Percentiles rank a stretch among this genome's conserved stretches.
Conservation (phyloP, 2,113 vertebrate species). For the Micromys minutus region DNA sequence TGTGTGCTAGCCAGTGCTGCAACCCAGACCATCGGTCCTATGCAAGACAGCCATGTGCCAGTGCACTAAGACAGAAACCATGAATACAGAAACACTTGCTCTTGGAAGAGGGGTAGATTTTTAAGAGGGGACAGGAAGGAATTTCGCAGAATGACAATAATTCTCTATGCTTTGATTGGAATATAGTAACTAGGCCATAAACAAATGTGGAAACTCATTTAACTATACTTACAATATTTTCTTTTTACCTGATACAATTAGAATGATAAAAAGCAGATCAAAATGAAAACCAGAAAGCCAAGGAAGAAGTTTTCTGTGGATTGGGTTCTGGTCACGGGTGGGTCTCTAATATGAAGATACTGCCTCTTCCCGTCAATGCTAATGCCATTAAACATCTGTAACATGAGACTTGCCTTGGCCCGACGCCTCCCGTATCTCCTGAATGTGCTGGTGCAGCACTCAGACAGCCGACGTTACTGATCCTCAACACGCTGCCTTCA, state of each 20-base stretch:
- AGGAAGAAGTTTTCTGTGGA: neutral
- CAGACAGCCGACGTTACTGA: neutral
- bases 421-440: neutral
- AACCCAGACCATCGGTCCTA: neutral
- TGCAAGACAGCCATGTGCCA: neutral
- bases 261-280: neutral
- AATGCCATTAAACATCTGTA: slow-evolving; percentile 15
- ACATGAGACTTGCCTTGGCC: neutral
- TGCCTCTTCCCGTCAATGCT: neutral
- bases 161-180: neutral
- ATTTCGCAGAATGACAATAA: slow-evolving; percentile 1
- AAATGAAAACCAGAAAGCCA: slow-evolving; percentile 6
- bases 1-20: neutral
- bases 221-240: neutral
- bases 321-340: neutral
- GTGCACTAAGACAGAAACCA: neutral
- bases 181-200: neutral
- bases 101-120: neutral
- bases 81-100: neutral
- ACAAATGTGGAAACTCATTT: neutral
- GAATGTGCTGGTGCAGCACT: neutral
- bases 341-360: neutral
- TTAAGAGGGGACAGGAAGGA: neutral
- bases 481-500: neutral
- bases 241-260: neutral